Evolutionary conservation across 2,113 vertebrate species (phyloP).

Genomic region (Cyprinodon variegatus): DNA sequence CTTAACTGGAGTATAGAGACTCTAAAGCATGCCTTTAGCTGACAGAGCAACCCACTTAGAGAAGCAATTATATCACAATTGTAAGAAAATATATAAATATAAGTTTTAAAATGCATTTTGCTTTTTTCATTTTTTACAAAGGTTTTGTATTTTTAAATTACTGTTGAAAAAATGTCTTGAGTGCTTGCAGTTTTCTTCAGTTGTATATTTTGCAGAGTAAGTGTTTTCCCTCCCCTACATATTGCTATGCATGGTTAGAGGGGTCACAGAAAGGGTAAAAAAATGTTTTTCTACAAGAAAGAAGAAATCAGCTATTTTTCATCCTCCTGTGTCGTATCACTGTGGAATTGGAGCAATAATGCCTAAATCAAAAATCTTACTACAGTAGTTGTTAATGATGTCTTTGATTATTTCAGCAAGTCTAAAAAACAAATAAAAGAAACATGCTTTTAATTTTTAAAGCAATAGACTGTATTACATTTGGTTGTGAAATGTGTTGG

Average conservation of each 20-base stretch:
- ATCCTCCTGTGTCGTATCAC: not conserved
- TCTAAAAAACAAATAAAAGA: too few relatives aligned
- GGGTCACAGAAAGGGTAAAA: too few relatives aligned
- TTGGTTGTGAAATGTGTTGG: not conserved
- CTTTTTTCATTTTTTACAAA: not conserved
- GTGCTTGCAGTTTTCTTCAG: not conserved
- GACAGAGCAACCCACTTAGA: too few relatives aligned
- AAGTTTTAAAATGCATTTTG: not conserved
- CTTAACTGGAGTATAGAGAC: too few relatives aligned
- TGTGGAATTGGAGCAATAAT: not conserved
- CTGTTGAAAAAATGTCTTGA: not conserved
- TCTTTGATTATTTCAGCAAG: not conserved
- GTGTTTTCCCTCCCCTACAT: not conserved
- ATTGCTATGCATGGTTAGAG: not conserved
- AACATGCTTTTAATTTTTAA: not conserved
- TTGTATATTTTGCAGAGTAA: not conserved
- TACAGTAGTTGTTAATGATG: not conserved
- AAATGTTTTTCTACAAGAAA: not conserved
- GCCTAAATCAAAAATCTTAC: not conserved
- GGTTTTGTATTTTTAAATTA: not conserved
- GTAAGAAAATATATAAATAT: not conserved
- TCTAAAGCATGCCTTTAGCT: too few relatives aligned
- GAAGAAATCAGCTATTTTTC: not conserved
- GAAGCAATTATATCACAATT: not conserved
- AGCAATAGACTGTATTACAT: not conserved